Evolutionary conservation across 2,113 vertebrate genomes (phyloP).

Genomic region (Sigmodon hispidus): DNA sequence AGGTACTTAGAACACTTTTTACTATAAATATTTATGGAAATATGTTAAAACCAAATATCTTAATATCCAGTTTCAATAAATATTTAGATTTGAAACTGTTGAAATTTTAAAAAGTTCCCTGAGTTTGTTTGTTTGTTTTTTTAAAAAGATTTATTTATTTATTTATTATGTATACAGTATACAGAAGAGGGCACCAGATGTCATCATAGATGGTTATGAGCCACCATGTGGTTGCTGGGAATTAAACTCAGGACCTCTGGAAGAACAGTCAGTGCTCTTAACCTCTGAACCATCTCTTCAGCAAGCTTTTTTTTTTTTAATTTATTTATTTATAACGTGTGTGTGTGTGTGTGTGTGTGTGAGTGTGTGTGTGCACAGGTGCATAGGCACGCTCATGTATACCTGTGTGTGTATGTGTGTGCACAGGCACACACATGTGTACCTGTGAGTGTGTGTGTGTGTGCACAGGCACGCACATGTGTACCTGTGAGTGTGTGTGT

Average conservation of each 20-base stretch:
- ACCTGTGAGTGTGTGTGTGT: background rate
- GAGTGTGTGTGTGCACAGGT: background rate
- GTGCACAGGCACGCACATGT: too few relatives aligned
- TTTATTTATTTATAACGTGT: too few relatives aligned
- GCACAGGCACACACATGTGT: too few relatives aligned
- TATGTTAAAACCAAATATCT: constrained; percentile 3
- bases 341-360: background rate
- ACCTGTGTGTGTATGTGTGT: background rate
- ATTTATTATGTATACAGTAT: too few relatives aligned
- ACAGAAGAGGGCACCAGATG: too few relatives aligned
- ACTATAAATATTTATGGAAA: constrained; percentile 31
- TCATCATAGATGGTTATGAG: too few relatives aligned
- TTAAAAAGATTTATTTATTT: too few relatives aligned
- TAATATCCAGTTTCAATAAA: constrained; percentile 44
- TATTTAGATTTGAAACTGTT: constrained; percentile 30
- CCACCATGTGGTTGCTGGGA: too few relatives aligned
- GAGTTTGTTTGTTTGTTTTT: background rate
- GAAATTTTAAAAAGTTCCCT: background rate
- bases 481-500: background rate
- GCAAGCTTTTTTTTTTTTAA: background rate
- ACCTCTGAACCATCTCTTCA: too few relatives aligned
- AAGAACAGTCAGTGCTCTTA: too few relatives aligned
- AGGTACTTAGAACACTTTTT: background rate
- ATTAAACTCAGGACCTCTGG: too few relatives aligned
- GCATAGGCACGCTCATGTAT: too few relatives aligned